These are phyloP conservation scores for Drosophila anomalata DNA, from an alignment of 2,888 invertebrate genomes.

Conservation along the genomic window DNA sequence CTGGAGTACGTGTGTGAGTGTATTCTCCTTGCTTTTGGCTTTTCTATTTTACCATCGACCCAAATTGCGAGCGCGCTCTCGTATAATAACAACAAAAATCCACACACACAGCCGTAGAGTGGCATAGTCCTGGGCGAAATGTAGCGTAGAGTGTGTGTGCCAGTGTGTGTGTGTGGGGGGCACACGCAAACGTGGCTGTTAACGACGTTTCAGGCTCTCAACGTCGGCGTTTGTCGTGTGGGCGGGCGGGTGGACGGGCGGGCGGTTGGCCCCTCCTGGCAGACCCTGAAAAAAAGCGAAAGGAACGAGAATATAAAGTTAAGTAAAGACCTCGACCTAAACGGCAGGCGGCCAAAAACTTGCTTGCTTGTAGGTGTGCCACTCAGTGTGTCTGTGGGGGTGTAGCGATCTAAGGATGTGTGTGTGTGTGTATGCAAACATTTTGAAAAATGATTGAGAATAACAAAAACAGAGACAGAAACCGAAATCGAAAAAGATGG, in stretches of 20 bases:
- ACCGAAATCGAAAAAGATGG: neutral
- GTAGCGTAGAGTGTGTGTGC: conserved; percentile 36
- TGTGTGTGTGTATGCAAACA: conserved; percentile 37
- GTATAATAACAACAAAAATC: conserved; percentile 50
- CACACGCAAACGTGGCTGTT: conserved; percentile 77
- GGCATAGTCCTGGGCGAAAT: conserved; percentile 11
- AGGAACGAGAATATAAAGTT: conserved; percentile 43
- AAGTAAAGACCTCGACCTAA: conserved; percentile 75
- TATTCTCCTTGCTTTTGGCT: conserved; percentile 72
- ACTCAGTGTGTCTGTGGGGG: neutral
- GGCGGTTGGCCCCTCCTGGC: conserved; percentile 7
- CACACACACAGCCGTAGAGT: conserved; percentile 30
- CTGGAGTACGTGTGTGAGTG: conserved; percentile 37
- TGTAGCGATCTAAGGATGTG: neutral
- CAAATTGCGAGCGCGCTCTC: conserved; percentile 74
- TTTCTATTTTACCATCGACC: conserved; percentile 80
- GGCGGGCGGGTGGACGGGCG: conserved; percentile 46
- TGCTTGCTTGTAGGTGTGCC: conserved; percentile 22
- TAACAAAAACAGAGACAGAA: conserved; percentile 45
- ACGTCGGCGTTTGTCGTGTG: conserved; percentile 63
- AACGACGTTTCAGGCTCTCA: conserved; percentile 65
- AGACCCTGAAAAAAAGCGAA: conserved; percentile 46
- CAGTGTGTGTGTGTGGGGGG: conserved; percentile 30
- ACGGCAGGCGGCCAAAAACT: conserved; percentile 71
- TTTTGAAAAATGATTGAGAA: conserved; percentile 57